Evolutionary conservation across 1,140 invertebrate species (phyloP).

Genomic region (Maniola jurtina): DNA sequence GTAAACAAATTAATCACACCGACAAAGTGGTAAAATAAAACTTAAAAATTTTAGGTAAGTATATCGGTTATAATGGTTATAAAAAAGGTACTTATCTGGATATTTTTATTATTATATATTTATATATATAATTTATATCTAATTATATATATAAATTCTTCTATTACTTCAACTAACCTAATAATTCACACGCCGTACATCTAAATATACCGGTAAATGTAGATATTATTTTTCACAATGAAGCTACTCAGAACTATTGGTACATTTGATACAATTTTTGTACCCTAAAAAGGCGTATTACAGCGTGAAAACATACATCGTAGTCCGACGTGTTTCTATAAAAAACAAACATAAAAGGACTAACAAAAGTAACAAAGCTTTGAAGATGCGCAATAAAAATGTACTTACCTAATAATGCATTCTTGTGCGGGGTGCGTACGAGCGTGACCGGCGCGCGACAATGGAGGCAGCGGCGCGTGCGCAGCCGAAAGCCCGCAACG

Average conservation of each 20-base stretch:
- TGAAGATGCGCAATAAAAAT: conserved; percentile 75
- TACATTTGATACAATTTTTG: conserved; percentile 30
- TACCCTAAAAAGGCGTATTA: conserved; percentile 58
- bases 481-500: conserved; percentile 34
- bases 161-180: too few relatives aligned
- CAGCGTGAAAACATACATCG: conserved; percentile 73
- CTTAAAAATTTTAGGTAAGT: too few relatives aligned
- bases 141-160: too few relatives aligned
- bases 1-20: too few relatives aligned
- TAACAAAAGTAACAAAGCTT: conserved; percentile 68
- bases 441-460: conserved; percentile 57
- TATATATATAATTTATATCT: too few relatives aligned
- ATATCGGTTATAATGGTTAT: too few relatives aligned
- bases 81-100: too few relatives aligned
- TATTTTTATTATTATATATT: too few relatives aligned
- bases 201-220: conserved; percentile 1
- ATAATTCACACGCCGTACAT: too few relatives aligned
- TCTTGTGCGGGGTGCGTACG: conserved; percentile 49
- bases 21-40: too few relatives aligned
- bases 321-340: conserved; percentile 53
- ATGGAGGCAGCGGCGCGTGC: conserved; percentile 55
- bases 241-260: conserved; percentile 18
- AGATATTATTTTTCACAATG: conserved; percentile 17
- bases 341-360: conserved; percentile 64
- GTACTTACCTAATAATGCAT: conserved; percentile 70